Base-by-base conservation (phyloP, 53 echinoderm and acorn worm genomes). In the Paelopatides confundens region DNA sequence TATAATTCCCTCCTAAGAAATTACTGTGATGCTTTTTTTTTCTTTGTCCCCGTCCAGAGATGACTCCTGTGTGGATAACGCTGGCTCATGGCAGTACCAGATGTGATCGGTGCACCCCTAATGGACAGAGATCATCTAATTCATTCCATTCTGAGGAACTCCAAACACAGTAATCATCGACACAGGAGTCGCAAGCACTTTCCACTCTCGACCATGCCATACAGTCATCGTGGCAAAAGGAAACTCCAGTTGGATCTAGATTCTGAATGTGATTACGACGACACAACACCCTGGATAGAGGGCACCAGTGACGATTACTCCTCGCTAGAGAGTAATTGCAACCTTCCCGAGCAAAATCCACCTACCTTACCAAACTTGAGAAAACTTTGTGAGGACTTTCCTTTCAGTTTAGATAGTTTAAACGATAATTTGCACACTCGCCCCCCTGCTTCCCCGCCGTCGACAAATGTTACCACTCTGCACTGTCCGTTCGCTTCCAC, bases 381-480 rank as follows among this genome's bases (percentile, higher is more conserved):
- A 40, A 38, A 23, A 18, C 65, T 83, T 35, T 87, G 90, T 6
- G 93, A 93, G 29, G 86, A 90, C 69, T 99, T 93, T 64, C 92
- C 94, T 7, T 96, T 99, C 85, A 96, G 99, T 87, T 63, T 99
- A 48, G 99, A 99, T 65, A 99, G 99, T 62, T 87, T 99, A 15
- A 99, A 99, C 85, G 95, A 99, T 66, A 96, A 99, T 86, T 87
- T 94, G 69, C 76, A 92, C 35, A 92, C 92, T 53, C 78, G 82
- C 24, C 65, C 87, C 32, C 51, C 77, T 2, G 86, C 86, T 23
- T 31, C 70, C 18, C 88, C 39, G 17, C 27, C 51, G 26, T 24
- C 51, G 14, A 21, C 49, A 17, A 54, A 62, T 33, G 88, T 46
- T 3, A 62, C 63, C 24, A 40, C 46, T 43, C 46, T 87, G 51